Conservation (phyloP, 2,113 vertebrate genomes). For the Ictalurus furcatus region DNA sequence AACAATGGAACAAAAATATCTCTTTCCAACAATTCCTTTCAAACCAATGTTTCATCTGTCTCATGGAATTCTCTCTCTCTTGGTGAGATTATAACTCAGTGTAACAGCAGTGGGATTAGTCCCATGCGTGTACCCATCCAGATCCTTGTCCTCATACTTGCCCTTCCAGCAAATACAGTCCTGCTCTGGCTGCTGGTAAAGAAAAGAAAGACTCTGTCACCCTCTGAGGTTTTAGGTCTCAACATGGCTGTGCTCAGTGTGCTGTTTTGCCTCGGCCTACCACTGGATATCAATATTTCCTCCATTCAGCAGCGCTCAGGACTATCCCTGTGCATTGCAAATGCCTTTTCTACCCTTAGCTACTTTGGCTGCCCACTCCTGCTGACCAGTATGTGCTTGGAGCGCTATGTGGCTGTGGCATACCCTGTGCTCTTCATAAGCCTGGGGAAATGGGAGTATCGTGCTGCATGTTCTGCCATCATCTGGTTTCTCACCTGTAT, state of each 20-base stretch:
- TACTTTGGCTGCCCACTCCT: constrained; percentile 64
- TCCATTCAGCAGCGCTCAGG: neutral
- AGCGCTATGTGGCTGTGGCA: constrained; percentile 59
- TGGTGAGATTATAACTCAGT: neutral
- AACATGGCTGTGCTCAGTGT: constrained; percentile 51
- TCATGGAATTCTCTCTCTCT: neutral
- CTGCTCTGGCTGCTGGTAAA: constrained; percentile 56
- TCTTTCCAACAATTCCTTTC: neutral
- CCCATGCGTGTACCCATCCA: constrained; percentile 8
- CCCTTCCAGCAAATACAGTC: constrained; percentile 44
- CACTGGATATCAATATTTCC: too few relatives aligned
- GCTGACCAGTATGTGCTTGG: constrained; percentile 66
- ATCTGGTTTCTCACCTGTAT: constrained; percentile 59
- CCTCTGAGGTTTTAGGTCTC: constrained; percentile 58
- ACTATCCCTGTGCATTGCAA: neutral
- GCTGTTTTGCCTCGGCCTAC: neutral
- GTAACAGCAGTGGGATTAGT: neutral
- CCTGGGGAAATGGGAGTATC: constrained; percentile 52
- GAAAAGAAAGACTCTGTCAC: constrained; percentile 36
- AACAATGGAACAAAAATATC: neutral
- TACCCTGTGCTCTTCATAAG: constrained; percentile 59
- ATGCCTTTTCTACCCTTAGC: constrained; percentile 47
- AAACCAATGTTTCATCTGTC: neutral
- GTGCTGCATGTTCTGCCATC: constrained; percentile 41
- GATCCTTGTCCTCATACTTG: constrained; percentile 32